These are phyloP conservation scores for Spisula subtruncata DNA, from an alignment of 2,888 invertebrate species.

Conservation along the genomic window DNA sequence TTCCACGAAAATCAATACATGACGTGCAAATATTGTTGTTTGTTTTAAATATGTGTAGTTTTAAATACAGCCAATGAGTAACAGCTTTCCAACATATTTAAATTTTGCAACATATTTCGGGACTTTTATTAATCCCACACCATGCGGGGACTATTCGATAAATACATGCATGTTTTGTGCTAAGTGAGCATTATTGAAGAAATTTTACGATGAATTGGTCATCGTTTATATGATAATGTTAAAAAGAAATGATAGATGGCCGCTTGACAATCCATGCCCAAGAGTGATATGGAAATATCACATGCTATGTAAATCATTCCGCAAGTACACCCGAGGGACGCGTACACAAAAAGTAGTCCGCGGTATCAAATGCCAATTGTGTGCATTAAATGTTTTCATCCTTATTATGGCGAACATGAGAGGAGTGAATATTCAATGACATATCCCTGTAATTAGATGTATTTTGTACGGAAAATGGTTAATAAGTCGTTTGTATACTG, in stretches of 20 bases:
- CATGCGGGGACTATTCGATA: not conserved
- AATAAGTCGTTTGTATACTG: not conserved
- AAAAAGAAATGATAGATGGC: not conserved
- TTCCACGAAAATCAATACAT: not conserved
- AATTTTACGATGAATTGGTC: not conserved
- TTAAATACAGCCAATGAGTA: not conserved
- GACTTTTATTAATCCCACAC: not conserved
- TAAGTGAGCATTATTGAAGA: not conserved
- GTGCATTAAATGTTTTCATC: not conserved
- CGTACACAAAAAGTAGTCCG: slow-evolving; percentile 35
- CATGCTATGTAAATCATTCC: slow-evolving; percentile 32
- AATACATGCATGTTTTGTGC: too few relatives aligned
- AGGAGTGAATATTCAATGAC: not conserved
- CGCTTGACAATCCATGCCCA: not conserved
- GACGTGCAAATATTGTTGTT: not conserved
- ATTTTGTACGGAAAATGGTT: not conserved
- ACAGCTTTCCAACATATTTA: not conserved
- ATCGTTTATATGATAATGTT: not conserved
- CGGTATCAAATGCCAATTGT: slow-evolving; percentile 29
- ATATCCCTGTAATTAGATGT: not conserved
- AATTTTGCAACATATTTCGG: not conserved
- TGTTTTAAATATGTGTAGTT: not conserved
- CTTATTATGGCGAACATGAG: not conserved
- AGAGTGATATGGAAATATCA: slow-evolving; percentile 1
- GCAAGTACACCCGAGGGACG: not conserved